phyloP scores from a whole-genome alignment of 1,140 invertebrate species.

The Lepidurus arcticus region DNA sequence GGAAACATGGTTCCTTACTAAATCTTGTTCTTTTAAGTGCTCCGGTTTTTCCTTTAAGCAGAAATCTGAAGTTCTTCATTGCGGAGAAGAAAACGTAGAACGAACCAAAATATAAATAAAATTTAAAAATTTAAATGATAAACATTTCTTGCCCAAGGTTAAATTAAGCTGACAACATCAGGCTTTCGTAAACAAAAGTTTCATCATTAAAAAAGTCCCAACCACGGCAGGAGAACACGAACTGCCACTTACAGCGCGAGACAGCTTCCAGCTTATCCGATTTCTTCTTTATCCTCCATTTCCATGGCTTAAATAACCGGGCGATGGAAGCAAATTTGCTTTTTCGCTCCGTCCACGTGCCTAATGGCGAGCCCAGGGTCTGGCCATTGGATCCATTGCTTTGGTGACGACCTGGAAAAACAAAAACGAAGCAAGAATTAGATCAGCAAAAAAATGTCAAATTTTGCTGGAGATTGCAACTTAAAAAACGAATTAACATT shows the following conservation, averaged over 20 bases:
- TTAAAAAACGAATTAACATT: neutral
- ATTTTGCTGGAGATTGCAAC: neutral
- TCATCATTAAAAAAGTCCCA: neutral
- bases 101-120: no score
- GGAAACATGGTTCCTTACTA: neutral
- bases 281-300: constrained; percentile 98
- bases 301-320: constrained; percentile 95
- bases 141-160: no score
- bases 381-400: constrained; percentile 31
- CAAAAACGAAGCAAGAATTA: neutral
- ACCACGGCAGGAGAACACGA: neutral
- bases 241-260: constrained; percentile 76
- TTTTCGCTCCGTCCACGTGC: constrained; percentile 70
- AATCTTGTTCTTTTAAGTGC: no score
- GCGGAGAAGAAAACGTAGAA: no score
- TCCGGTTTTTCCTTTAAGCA: no score
- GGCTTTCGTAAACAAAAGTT: neutral
- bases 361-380: constrained; percentile 49
- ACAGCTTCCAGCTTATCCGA: constrained; percentile 94
- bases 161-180: no score
- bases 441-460: neutral
- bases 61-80: no score
- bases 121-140: no score
- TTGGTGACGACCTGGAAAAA: constrained; percentile 30
- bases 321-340: constrained; percentile 89